Conservation (phyloP, 2,888 invertebrate genomes). For the Tetrapedia diversipes region DNA sequence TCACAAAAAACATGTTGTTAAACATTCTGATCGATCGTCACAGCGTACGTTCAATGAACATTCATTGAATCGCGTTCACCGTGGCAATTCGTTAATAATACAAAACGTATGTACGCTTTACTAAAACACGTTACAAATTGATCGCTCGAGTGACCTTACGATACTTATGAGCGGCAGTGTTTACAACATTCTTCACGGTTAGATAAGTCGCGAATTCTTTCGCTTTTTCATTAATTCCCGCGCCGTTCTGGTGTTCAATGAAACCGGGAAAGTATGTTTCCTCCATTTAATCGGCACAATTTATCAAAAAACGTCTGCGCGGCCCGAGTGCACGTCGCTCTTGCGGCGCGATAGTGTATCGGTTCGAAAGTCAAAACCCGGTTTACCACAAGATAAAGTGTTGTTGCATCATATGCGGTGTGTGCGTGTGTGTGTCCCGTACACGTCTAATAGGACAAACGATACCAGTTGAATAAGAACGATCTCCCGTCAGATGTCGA, state of each 20-base stretch:
- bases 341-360: slow-evolving; percentile 39
- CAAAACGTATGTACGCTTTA: too few species aligned
- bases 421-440: slow-evolving; percentile 12
- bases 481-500: slow-evolving; percentile 20
- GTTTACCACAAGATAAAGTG: slow-evolving; percentile 59
- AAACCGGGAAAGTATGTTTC: slow-evolving; percentile 2
- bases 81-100: too few species aligned
- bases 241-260: background rate
- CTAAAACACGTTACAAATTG: too few species aligned
- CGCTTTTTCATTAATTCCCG: background rate
- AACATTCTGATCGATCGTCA: background rate
- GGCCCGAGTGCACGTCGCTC: slow-evolving; percentile 24
- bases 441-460: slow-evolving; percentile 36
- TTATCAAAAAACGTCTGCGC: slow-evolving; percentile 3
- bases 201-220: background rate
- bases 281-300: background rate
- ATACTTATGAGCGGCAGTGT: too few species aligned
- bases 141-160: too few species aligned
- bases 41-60: background rate
- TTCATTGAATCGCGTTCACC: too few species aligned
- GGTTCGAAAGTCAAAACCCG: slow-evolving; percentile 62
- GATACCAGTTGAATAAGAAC: slow-evolving; percentile 37
- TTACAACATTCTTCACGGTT: background rate
- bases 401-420: slow-evolving; percentile 47
- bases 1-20: background rate